Base-by-base conservation (phyloP, 2,888 invertebrate genomes). In the Drosophila neotestacea region DNA sequence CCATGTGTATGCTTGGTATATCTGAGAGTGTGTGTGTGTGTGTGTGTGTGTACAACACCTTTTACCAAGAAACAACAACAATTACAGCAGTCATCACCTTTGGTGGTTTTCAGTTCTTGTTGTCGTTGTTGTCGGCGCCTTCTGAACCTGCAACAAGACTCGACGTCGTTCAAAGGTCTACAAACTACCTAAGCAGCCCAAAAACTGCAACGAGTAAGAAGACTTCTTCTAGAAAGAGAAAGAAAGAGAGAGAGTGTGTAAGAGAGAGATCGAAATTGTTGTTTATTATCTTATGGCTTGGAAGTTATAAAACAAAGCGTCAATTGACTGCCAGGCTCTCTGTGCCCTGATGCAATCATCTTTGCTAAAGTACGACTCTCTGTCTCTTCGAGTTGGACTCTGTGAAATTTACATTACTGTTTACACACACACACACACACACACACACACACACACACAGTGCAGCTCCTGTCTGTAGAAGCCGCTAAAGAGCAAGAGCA, bases 1-100 rank as follows among this genome's bases (percentile, higher is more conserved):
- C 50, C 63, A 68, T 61, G 46, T 61, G 51, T 65, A 41, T 60
- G 44, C 41, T 50, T 51, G 54, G 50, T 13, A 13, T 51, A 59
- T 46, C 22, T 58, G 48, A 22, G 22, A 22, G 22, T 56, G 41
- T 61, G 39, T 63, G 51, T 61, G 47, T 48, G 62, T 50, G 46
- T 67, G 64, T 69, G 54, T 79, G 69, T 79, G 73, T 86, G 60
- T 58, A 78, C 84, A 85, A 88, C 84, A 85, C 88, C 88, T 88
- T 88, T 88, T 88, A 85, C 84, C 73, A 78, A 85, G 84, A 88
- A 85, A 86, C 81, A 88, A 84, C 87, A 86, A 88, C 84, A 83
- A 84, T 84, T 84, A 84, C 84, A 88, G 89, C 88, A 85, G 84
- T 85, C 84, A 85, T 86, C 84, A 85, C 84, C 88, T 85, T 88